A percentile compares a stretch with the other conserved stretches of the same genome.
phyloP scores from a whole-genome alignment of 1,140 invertebrate species.

The Scaptodrosophila lebanonensis region DNA sequence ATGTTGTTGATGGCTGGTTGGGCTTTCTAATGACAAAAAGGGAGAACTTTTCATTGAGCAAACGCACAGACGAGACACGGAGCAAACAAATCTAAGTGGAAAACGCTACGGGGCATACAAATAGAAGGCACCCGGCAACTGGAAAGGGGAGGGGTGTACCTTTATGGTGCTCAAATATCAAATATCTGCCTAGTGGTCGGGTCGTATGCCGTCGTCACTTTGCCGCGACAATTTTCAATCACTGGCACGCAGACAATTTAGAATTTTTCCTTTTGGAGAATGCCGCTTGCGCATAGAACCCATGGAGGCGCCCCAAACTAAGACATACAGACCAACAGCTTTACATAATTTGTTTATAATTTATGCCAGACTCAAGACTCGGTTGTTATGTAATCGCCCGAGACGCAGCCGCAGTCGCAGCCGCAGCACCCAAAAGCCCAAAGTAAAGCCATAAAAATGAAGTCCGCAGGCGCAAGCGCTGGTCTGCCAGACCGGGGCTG shows the following conservation, averaged over 20 bases:
- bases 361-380: slow-evolving; percentile 18
- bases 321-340: slow-evolving; percentile 24
- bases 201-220: background rate
- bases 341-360: slow-evolving; percentile 45
- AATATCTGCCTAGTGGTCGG: slow-evolving; percentile 19
- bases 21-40: slow-evolving; percentile 20
- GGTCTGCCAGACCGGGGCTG: slow-evolving; percentile 20
- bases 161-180: slow-evolving; percentile 8
- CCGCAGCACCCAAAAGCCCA: background rate
- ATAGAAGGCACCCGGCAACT: background rate
- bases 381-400: slow-evolving; percentile 35
- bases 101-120: slow-evolving; percentile 16
- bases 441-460: too few species aligned
- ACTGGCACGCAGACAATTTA: slow-evolving; percentile 1
- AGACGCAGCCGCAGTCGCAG: slow-evolving; percentile 16
- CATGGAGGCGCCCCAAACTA: background rate
- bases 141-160: too few species aligned
- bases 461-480: background rate
- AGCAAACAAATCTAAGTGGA: slow-evolving; percentile 38
- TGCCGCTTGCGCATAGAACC: slow-evolving; percentile 19
- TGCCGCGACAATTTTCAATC: background rate
- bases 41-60: slow-evolving; percentile 29
- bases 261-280: slow-evolving; percentile 23
- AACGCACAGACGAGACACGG: slow-evolving; percentile 7
- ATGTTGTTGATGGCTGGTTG: background rate